Conservation (phyloP, 2,113 vertebrate species). For the Syngnathus scovelli region DNA sequence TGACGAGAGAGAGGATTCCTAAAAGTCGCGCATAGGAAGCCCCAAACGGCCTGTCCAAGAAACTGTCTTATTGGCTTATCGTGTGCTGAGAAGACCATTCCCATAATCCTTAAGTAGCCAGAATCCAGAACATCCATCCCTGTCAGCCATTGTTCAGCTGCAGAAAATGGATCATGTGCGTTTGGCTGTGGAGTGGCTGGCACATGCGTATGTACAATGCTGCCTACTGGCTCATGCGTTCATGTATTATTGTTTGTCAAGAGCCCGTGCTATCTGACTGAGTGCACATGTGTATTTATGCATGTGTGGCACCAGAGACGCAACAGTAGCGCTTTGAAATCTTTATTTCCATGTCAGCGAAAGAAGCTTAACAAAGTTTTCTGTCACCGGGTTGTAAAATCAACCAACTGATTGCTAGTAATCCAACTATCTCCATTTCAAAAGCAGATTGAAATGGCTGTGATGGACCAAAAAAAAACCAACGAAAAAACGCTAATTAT, state of each 20-base stretch:
- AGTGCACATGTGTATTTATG: conserved; percentile 17
- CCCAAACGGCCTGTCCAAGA: conserved; percentile 48
- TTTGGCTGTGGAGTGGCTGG: conserved; percentile 16
- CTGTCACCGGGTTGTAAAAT: conserved; percentile 33
- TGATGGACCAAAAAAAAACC: conserved; percentile 42
- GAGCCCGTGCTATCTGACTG: conserved; percentile 11
- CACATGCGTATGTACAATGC: conserved; percentile 20
- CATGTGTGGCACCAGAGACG: conserved; percentile 8
- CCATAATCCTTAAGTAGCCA: conserved; percentile 57
- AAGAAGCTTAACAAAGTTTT: conserved; percentile 26
- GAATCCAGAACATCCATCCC: conserved; percentile 59
- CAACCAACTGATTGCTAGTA: conserved; percentile 32
- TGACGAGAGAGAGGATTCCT: conserved; percentile 42
- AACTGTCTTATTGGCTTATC: conserved; percentile 59
- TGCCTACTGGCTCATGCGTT: conserved; percentile 21
- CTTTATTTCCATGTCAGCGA: conserved; percentile 32
- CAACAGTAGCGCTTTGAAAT: conserved; percentile 22
- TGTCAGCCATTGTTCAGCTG: conserved; percentile 56
- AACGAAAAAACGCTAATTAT: conserved; percentile 33
- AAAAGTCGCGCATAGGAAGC: conserved; percentile 42
- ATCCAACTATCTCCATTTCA: conserved; percentile 58
- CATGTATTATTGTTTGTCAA: conserved; percentile 39
- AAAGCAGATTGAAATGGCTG: conserved; percentile 45
- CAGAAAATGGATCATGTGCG: conserved; percentile 28
- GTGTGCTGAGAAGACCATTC: conserved; percentile 55